phyloP scores from a whole-genome alignment of 2,797 vertebrate genomes.

The Pyrocephalus nanus region DNA sequence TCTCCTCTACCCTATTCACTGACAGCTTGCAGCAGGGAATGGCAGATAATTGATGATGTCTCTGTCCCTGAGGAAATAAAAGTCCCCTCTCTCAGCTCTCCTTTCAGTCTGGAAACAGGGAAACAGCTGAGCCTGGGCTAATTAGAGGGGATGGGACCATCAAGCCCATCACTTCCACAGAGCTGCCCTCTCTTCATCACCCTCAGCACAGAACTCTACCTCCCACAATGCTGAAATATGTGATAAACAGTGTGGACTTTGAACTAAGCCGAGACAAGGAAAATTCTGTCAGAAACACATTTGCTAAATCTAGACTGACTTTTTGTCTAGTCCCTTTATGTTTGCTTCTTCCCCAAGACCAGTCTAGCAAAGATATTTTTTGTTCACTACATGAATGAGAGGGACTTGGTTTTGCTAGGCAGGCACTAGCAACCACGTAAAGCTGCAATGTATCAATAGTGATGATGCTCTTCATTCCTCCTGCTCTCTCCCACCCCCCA shows the following conservation, averaged over 20 bases:
- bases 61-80: constrained; percentile 62
- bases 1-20: neutral
- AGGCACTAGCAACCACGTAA: neutral
- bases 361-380: neutral
- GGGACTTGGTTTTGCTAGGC: neutral
- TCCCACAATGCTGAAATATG: neutral
- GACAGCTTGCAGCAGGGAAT: constrained; percentile 24
- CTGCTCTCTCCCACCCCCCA: neutral
- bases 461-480: neutral
- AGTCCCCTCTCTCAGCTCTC: constrained; percentile 23
- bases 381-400: neutral
- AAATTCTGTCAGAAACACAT: neutral
- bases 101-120: constrained; percentile 32
- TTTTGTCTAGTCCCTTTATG: neutral
- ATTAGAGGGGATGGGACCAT: constrained; percentile 48
- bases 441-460: neutral
- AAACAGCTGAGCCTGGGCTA: constrained; percentile 62
- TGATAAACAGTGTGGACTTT: neutral
- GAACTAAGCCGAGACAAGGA: neutral
- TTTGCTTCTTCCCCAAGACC: neutral
- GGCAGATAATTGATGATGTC: constrained; percentile 53
- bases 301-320: neutral
- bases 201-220: neutral
- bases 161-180: neutral
- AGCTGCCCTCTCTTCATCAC: neutral